Conservation (phyloP, 2,113 vertebrate species). For the Lycocorax pyrrhopterus region DNA sequence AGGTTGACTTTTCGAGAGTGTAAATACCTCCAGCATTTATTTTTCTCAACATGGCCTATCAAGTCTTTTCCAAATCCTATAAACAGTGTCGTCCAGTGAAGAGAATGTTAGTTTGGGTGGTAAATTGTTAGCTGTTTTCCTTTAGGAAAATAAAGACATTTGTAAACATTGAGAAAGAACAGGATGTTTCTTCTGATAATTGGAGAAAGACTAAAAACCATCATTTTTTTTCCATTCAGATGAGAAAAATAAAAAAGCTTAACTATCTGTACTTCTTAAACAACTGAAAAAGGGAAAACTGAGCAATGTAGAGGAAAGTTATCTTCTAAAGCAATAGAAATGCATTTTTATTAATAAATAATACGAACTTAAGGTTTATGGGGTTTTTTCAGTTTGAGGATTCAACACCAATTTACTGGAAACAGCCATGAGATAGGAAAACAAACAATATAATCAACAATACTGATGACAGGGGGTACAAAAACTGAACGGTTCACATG, state of each 20-base stretch:
- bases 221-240: neutral
- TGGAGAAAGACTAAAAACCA: neutral
- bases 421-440: neutral
- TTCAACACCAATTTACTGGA: neutral
- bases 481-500: fast-evolving
- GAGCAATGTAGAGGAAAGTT: neutral
- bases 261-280: neutral
- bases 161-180: neutral
- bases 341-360: neutral
- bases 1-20: neutral
- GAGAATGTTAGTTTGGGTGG: neutral
- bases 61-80: neutral
- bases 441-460: neutral
- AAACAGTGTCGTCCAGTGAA: neutral
- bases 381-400: neutral
- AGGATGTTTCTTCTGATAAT: neutral
- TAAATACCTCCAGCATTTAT: neutral
- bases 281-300: neutral
- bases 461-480: neutral
- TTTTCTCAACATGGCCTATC: neutral
- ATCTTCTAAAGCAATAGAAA: neutral
- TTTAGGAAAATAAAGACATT: neutral
- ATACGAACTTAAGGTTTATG: neutral
- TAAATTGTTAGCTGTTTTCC: neutral
- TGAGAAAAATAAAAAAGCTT: neutral